These are phyloP conservation scores for Aradophagus sp. DNA, from an alignment of 1,140 invertebrate genomes.

Conservation along the genomic window DNA sequence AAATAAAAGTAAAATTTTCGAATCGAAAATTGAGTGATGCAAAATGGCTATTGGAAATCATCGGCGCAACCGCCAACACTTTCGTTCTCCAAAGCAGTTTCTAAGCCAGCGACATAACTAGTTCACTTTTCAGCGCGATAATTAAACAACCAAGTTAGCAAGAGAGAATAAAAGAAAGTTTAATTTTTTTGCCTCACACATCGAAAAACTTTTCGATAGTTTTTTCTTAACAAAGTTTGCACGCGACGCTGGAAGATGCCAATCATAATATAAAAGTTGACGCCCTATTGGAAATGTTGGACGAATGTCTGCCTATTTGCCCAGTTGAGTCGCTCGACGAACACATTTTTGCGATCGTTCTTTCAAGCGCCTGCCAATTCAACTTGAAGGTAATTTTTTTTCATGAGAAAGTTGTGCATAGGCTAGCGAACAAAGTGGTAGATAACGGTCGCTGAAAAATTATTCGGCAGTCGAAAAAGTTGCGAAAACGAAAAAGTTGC, in stretches of 20 bases:
- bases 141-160: constrained; percentile 36
- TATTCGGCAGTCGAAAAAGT: background rate
- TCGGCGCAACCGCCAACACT: no score
- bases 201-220: no score
- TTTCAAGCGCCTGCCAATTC: constrained; percentile 54
- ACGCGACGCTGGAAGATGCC: constrained; percentile 57
- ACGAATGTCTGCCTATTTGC: constrained; percentile 55
- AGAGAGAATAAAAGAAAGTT: no score
- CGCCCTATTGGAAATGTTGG: constrained; percentile 43
- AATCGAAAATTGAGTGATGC: no score
- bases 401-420: constrained; percentile 9
- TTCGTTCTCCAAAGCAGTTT: no score
- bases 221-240: constrained; percentile 56
- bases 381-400: constrained; percentile 61
- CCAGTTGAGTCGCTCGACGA: constrained; percentile 52
- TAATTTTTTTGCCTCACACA: no score
- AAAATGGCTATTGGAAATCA: no score
- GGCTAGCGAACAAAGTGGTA: background rate
- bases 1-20: no score
- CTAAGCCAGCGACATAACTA: no score
- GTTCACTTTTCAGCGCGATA: no score
- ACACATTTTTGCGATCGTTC: constrained; percentile 54
- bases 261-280: constrained; percentile 37
- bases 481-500: no score
- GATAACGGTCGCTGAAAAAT: constrained; percentile 9